Base-by-base conservation (phyloP, 2,797 vertebrate species). In the Crenichthys baileyi region DNA sequence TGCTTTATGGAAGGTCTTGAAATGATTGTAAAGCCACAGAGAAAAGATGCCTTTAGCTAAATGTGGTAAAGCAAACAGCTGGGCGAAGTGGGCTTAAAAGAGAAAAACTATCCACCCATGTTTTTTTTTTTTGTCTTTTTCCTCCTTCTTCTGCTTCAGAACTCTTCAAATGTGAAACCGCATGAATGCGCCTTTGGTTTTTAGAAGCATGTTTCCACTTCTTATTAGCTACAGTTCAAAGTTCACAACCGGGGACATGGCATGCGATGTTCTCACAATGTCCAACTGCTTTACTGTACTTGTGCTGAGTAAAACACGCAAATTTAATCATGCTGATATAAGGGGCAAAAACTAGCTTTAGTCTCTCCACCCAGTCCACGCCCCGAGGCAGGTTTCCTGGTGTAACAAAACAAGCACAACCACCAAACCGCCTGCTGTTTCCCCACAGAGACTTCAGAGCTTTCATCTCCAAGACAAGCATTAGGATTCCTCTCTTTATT, bases 1-100 rank as follows among this genome's bases (percentile, higher is more conserved):
- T 88, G 86, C 88, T 90, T 82, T 83, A 79, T 80, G 75, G 73
- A 86, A 85, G 92, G 88, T 91, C 88, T 93, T 92, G 88, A 92
- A 91, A 78, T 15, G 77, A 88, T 92, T 89, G 85, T 81, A 68
- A 75, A 89, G 93, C 91, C 93, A 92, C 91, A 90, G 80, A 79
- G 85, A 80, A 7, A 72, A 78, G 88, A 83, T 81, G 60, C 26
- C 76, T 89, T 58, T 68, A 75, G 78, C 79, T 65, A 77, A 81
- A 53, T 76, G 83, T 83, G 81, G 80, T 77, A 80, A 76, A 63
- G 70, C 50, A 24, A 18, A 85, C 83, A 84, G 80, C 53, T 83
- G 80, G 83, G 78, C 48, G 9, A 7, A 55, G 78, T 76, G 78
- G 79, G 61, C 55, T 58, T 2, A 31, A 85, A 72, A 80, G 71